Conservation (phyloP, 2,888 invertebrate species). For the Chalcis sispes region DNA sequence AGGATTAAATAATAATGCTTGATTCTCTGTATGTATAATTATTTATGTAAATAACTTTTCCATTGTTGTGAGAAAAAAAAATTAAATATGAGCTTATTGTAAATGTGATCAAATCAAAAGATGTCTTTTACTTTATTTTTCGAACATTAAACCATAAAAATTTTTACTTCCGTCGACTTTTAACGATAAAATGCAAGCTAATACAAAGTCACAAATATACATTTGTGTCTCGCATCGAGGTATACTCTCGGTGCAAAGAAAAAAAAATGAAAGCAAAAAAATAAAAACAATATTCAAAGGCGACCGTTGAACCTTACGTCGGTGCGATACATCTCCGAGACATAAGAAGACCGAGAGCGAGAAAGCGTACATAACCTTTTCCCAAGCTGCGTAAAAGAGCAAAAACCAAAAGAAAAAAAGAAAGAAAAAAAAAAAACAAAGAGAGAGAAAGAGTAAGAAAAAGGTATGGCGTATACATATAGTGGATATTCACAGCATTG, state of each 20-base stretch:
- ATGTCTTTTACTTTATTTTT: too few species aligned
- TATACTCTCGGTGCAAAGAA: neutral
- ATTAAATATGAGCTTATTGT: too few species aligned
- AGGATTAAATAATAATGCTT: too few species aligned
- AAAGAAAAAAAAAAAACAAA: neutral
- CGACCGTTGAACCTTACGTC: too few species aligned
- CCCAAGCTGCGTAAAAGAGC: neutral
- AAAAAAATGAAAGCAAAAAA: neutral
- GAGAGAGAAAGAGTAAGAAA: slow-evolving; percentile 37
- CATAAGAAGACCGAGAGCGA: slow-evolving; percentile 4
- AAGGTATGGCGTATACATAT: slow-evolving; percentile 26
- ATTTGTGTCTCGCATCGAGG: too few species aligned
- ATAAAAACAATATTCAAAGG: slow-evolving; percentile 33
- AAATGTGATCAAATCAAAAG: too few species aligned
- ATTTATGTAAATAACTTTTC: too few species aligned
- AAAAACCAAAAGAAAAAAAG: neutral
- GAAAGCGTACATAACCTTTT: neutral
- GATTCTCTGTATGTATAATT: too few species aligned
- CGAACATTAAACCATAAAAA: too few species aligned
- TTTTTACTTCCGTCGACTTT: neutral
- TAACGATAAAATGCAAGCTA: neutral
- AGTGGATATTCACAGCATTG: too few species aligned
- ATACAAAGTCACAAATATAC: neutral
- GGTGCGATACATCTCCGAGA: slow-evolving; percentile 21
- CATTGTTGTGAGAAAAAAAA: too few species aligned